Percentiles rank a stretch among this genome's conserved stretches.
phyloP scores from a whole-genome alignment of 2,888 invertebrate genomes.

The Cephus nigrinus region DNA sequence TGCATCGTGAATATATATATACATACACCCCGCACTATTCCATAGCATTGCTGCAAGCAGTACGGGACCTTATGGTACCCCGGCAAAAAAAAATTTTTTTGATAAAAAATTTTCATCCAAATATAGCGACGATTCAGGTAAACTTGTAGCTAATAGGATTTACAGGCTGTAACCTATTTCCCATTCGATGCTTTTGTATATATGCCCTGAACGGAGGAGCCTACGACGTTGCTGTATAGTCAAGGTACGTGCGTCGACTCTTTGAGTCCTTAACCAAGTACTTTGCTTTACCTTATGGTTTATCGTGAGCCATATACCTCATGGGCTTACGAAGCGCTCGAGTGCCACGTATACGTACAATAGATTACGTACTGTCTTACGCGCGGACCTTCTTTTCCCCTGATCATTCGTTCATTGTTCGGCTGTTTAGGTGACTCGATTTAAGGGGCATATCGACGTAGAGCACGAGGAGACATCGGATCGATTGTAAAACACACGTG shows the following conservation, averaged over 20 bases:
- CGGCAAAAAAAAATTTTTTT: not conserved
- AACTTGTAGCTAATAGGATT: not conserved
- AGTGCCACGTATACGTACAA: not conserved
- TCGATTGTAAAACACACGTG: slow-evolving; percentile 40
- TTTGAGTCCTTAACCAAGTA: not conserved
- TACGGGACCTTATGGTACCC: not conserved
- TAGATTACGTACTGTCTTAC: not conserved
- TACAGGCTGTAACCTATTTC: slow-evolving; percentile 32
- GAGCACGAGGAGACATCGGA: not conserved
- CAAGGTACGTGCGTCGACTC: not conserved
- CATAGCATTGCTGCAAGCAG: slow-evolving; percentile 23
- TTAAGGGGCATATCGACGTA: not conserved
- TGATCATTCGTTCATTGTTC: not conserved
- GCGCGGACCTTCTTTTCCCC: not conserved
- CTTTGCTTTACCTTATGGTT: not conserved
- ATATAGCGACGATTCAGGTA: not conserved
- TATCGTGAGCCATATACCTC: not conserved
- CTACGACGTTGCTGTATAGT: not conserved
- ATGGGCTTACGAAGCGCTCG: not conserved
- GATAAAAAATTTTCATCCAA: not conserved
- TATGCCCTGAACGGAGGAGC: not conserved
- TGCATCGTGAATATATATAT: slow-evolving; percentile 35
- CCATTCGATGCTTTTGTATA: not conserved
- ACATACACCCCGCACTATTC: slow-evolving; percentile 25
- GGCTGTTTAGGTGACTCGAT: not conserved